Evolutionary conservation across 1,140 invertebrate species (phyloP).

Genomic region (Aphidius ervi): DNA sequence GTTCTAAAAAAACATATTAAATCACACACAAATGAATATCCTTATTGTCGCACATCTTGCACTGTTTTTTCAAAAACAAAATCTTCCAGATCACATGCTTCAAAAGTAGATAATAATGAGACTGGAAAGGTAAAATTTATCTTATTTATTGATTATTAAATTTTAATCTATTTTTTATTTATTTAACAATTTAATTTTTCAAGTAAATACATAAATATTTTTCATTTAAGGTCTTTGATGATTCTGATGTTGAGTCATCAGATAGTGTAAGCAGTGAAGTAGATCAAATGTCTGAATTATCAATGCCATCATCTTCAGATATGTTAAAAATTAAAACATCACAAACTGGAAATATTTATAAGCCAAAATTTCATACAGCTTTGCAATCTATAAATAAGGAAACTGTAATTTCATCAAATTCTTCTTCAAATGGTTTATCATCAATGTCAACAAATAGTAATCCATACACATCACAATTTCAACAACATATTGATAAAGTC

Average conservation of each 20-base stretch:
- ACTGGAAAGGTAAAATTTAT: conserved; percentile 38
- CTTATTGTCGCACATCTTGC: conserved; percentile 82
- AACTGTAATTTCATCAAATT: conserved; percentile 29
- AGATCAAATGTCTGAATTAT: conserved; percentile 39
- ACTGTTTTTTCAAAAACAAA: conserved; percentile 92
- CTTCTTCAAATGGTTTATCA: conserved; percentile 23
- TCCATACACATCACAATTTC: conserved; percentile 62
- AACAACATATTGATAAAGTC: conserved; percentile 77
- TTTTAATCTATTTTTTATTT: too few relatives aligned
- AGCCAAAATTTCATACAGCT: conserved; percentile 73
- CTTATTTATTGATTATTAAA: too few relatives aligned
- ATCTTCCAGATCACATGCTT: conserved; percentile 78
- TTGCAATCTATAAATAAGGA: conserved; percentile 49
- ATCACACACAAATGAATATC: conserved; percentile 85
- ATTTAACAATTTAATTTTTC: too few relatives aligned
- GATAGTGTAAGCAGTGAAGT: conserved; percentile 48
- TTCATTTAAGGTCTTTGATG: conserved; percentile 41
- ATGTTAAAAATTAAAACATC: conserved; percentile 33
- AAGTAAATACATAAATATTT: neutral
- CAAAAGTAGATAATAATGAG: conserved; percentile 62
- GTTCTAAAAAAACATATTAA: conserved; percentile 90
- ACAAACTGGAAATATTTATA: conserved; percentile 65
- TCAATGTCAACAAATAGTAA: conserved; percentile 25
- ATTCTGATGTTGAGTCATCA: conserved; percentile 48
- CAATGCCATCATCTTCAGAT: conserved; percentile 31